Base-by-base conservation (phyloP, 2,113 vertebrate genomes). In the Dasypus novemcinctus region DNA sequence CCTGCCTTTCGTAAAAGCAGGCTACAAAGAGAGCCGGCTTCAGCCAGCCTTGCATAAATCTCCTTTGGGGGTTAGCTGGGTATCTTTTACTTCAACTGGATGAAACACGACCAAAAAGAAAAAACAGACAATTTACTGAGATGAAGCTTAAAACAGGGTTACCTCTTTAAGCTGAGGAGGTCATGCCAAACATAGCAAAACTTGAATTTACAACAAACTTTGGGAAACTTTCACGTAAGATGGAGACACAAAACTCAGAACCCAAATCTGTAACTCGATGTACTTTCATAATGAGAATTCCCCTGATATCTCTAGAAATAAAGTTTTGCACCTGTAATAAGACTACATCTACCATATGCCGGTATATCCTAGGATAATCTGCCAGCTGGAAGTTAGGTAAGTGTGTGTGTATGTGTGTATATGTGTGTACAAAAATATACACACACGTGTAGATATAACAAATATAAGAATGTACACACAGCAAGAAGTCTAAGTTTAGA, bases 21-120 rank as follows among this genome's bases (percentile, higher is more conserved):
- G 52, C 43, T 95, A 96, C 91, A 95, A 98, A 97, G 91, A 95
- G 95, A 97, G 97, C 89, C 54, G 27, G 93, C 96, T 98, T 97
- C 95, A 98, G 96, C 79, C 95, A 90, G 87, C 97, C n/a, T 0
- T 96, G 91, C 93, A 97, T 96, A 97, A 96, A 96, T 98, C 95
- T 97, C 91, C 95, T 96, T 66, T 41, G 9, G 86, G 93, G 64
- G 41, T 85, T 97, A 96, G 85, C 97, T 97, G 97, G 95, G 92
- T 97, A 89, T 78, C 61, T 97, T 98, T 98, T 95, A 87, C 95
- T 98, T 97, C 97, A 95, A 97, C 68, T 96, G 95, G 90, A 93
- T 85, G 93, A 97, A 98, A 95, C 43, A 89, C 54, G 74, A 69
- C 33, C 64, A 43, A n/a, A n/a, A n/a, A 12, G 13, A 66, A 38